Percentiles rank a stretch among this genome's conserved stretches.
These are phyloP conservation scores for Melanotaenia duboulayi DNA, from an alignment of 2,113 vertebrate genomes.

Conservation along the genomic window DNA sequence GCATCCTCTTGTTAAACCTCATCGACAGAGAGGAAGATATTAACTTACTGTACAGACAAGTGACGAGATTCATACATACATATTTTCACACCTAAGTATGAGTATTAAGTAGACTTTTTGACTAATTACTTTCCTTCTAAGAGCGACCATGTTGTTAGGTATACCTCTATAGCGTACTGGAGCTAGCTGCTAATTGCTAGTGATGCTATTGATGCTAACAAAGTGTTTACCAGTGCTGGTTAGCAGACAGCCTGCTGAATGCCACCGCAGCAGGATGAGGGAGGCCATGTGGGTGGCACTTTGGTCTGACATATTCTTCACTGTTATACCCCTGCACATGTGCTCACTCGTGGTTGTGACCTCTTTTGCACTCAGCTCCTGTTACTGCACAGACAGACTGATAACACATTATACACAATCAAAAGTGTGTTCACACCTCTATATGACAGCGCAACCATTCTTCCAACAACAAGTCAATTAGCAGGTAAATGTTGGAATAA, in stretches of 20 bases:
- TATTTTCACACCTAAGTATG: conserved; percentile 29
- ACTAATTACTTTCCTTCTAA: conserved; percentile 34
- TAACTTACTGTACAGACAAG: conserved; percentile 35
- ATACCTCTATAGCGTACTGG: conserved; percentile 21
- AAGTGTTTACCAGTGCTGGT: conserved; percentile 57
- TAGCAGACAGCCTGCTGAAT: conserved; percentile 43
- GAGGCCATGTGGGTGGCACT: conserved; percentile 54
- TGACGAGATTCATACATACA: neutral
- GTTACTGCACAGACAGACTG: conserved; percentile 24
- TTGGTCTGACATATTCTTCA: conserved; percentile 53
- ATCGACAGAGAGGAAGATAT: conserved; percentile 49
- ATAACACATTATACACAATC: conserved; percentile 2
- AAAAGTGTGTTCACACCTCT: conserved; percentile 2
- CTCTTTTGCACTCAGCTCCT: conserved; percentile 41
- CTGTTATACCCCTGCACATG: conserved; percentile 35
- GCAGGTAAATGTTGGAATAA: conserved; percentile 1
- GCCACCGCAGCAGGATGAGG: conserved; percentile 49
- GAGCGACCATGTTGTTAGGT: conserved; percentile 24
- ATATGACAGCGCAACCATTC: neutral
- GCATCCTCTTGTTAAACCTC: conserved; percentile 85
- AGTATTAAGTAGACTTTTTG: conserved; percentile 50
- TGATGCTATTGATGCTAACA: conserved; percentile 28
- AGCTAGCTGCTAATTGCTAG: conserved; percentile 35
- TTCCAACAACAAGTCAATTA: neutral
- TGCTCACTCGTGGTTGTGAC: conserved; percentile 21